Evolutionary conservation across 2,797 vertebrate species (phyloP).

Genomic region (Mormyrus hasselquistii): DNA sequence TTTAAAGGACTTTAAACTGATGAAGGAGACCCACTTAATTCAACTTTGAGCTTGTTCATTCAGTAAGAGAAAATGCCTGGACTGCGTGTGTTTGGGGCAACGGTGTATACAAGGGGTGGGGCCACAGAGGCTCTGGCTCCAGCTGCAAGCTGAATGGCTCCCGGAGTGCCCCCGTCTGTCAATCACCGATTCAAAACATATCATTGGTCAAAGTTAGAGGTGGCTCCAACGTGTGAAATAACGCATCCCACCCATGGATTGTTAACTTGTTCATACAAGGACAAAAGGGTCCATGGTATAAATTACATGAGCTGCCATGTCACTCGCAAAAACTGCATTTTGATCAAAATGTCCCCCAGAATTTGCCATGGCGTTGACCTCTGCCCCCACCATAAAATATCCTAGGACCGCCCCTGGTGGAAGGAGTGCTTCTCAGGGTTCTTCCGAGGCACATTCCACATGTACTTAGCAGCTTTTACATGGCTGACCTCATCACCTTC

Average conservation of each 20-base stretch:
- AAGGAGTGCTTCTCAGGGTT: not conserved
- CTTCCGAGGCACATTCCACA: not conserved
- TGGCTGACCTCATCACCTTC: not conserved
- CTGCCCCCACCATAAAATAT: not conserved
- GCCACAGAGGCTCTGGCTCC: not conserved
- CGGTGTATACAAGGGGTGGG: not conserved
- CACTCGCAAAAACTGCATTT: not conserved
- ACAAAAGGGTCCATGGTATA: not conserved
- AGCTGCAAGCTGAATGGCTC: not conserved
- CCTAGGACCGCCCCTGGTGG: not conserved
- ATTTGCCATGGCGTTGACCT: not conserved
- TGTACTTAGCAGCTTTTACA: not conserved
- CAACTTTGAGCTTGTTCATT: not conserved
- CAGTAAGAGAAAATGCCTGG: not conserved
- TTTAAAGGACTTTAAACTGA: conserved; percentile 13
- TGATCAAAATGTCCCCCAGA: not conserved
- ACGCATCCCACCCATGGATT: not conserved
- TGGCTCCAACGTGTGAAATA: not conserved
- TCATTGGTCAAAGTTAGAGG: not conserved
- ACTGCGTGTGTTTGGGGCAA: not conserved
- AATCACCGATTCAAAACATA: not conserved
- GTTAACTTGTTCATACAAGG: not conserved
- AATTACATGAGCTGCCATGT: not conserved
- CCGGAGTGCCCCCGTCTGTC: not conserved
- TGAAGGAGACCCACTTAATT: conserved; percentile 8